Percentiles rank a stretch among this genome's conserved stretches.
These are phyloP conservation scores for Asbolus verrucosus DNA, from an alignment of 1,140 invertebrate species.

Conservation along the genomic window DNA sequence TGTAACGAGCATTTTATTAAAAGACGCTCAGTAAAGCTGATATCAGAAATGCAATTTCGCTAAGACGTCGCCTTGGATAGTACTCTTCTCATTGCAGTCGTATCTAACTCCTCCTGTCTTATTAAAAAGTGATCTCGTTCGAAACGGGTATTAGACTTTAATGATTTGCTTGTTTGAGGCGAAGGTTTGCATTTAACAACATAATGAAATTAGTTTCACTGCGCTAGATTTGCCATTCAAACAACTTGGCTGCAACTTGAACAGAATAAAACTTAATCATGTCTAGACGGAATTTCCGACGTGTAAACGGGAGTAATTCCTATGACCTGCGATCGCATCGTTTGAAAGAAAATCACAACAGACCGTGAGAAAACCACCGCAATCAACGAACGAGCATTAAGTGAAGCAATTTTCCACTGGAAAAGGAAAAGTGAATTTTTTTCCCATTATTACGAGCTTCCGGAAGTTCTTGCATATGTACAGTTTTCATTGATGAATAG, in stretches of 20 bases:
- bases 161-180: constrained; percentile 37
- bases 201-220: constrained; percentile 18
- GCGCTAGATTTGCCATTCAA: constrained; percentile 10
- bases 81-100: constrained; percentile 22
- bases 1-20: constrained; percentile 39
- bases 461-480: not conserved
- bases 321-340: not conserved
- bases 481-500: not conserved
- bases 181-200: constrained; percentile 18
- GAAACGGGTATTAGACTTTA: constrained; percentile 16
- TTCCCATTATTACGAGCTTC: too few relatives aligned
- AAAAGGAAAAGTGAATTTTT: too few relatives aligned
- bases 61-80: too few relatives aligned
- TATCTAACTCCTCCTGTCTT: constrained; percentile 27
- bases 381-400: too few relatives aligned
- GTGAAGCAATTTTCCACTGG: too few relatives aligned
- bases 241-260: not conserved
- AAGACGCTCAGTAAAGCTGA: constrained; percentile 24
- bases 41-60: constrained; percentile 27
- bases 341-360: too few relatives aligned
- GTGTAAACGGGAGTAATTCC: constrained; percentile 8
- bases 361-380: too few relatives aligned
- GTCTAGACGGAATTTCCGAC: too few relatives aligned
- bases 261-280: not conserved
- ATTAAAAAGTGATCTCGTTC: constrained; percentile 32